Conservation (phyloP, 2,888 invertebrate species). For the Prosapia bicincta region DNA sequence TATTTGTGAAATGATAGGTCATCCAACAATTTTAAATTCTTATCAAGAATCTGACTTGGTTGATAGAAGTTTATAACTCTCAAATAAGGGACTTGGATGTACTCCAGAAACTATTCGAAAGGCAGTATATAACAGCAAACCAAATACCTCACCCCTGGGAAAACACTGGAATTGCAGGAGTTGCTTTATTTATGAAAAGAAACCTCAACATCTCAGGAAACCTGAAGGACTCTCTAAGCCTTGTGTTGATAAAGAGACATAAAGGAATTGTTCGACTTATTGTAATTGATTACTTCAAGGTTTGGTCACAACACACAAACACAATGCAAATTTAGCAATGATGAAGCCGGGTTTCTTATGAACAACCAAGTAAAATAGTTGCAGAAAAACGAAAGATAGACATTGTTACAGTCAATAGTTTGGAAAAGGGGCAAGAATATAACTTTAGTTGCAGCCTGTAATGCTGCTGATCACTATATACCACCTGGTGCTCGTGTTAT, state of each 20-base stretch:
- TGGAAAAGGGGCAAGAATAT: neutral
- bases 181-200: neutral
- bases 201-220: neutral
- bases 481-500: neutral
- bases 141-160: neutral
- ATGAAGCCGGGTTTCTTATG: neutral
- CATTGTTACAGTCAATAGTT: neutral
- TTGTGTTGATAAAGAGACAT: neutral
- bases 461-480: neutral
- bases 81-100: neutral
- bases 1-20: too few species aligned
- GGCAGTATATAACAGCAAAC: neutral
- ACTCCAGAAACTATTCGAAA: neutral
- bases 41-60: neutral
- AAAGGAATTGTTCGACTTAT: neutral
- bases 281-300: neutral
- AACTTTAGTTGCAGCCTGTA: neutral
- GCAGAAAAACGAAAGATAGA: neutral
- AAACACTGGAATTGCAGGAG: neutral
- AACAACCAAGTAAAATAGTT: neutral
- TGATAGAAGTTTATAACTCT: neutral
- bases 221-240: neutral
- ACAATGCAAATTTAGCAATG: neutral
- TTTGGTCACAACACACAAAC: neutral
- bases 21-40: neutral